Evolutionary conservation across 2,888 invertebrate genomes (phyloP), one percentile per base, ranked within the genome.

Genomic region (Acleris emargana): DNA sequence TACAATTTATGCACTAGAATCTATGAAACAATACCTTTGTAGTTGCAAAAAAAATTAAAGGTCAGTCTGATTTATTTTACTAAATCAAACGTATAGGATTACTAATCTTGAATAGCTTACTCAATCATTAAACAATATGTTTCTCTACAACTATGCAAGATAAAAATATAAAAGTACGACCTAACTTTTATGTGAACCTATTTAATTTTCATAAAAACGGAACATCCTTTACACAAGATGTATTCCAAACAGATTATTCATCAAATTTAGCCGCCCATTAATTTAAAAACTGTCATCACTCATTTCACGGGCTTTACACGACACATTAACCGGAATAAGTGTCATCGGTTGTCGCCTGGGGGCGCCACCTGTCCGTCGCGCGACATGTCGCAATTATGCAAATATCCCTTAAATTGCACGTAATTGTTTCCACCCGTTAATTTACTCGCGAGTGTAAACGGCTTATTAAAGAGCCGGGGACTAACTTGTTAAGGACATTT

Each of bases 351-450:
- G 64, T 59, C 60, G 59, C 54, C 62, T 52, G 57, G 28, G 67
- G 60, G 43, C 53, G 54, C 60, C 54, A 45, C 22, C 60, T 49
- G 55, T 52, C 57, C 22, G 60, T 50, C 60, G 51, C 51, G 55
- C 18, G 38, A 55, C 38, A 55, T 25, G 32, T 28, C 45, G 22
- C 67, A 63, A 67, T 67, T 67, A 67, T 63, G 67, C 63, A 62
- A 58, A 67, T 63, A 25, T 6, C 50, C 63, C 54, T 62, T 49
- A 67, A 63, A 63, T 67, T 67, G 58, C 28, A 50, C 38, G 67
- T 67, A 67, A 67, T 67, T 67, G 67, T 62, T 67, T 62, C 43
- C 49, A 55, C 25, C 64, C 59, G 59, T 43, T 50, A 59, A 60
- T 64, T 64, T 64, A 43, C 64, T 64, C 45, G 22, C 55, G 55